These are phyloP conservation scores for Spinus olivaceus DNA, from an alignment of 2,797 vertebrate genomes.

Conservation along the genomic window DNA sequence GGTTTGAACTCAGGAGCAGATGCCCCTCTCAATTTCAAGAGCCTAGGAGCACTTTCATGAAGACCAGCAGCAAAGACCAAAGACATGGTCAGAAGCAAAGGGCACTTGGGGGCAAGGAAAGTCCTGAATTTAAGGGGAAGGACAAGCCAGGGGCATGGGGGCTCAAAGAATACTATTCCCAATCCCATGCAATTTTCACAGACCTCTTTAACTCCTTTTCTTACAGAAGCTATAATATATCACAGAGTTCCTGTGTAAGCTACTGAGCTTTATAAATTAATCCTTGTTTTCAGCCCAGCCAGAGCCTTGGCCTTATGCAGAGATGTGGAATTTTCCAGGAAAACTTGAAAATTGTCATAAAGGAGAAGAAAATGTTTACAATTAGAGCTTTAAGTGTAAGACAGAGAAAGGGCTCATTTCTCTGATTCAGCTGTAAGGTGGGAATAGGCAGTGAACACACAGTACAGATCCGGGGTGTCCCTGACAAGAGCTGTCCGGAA, in stretches of 20 bases:
- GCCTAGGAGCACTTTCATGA: not conserved
- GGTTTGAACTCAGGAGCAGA: not conserved
- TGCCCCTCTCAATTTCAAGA: not conserved
- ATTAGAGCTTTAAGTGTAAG: not conserved
- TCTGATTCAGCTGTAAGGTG: not conserved
- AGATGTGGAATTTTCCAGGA: conserved; percentile 93
- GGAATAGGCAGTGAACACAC: not conserved
- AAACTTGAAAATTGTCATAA: conserved; percentile 83
- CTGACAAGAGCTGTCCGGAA: not conserved
- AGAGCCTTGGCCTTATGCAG: conserved; percentile 63
- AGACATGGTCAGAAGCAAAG: not conserved
- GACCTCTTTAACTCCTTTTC: conserved; percentile 79
- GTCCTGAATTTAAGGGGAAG: not conserved
- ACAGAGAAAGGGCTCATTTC: not conserved
- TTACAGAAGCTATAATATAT: conserved; percentile 84
- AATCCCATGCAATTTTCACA: conserved; percentile 74
- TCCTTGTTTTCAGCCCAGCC: conserved; percentile 51
- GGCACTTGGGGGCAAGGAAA: not conserved
- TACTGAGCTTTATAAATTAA: conserved; percentile 79
- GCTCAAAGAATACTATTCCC: conserved; percentile 69
- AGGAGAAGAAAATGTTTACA: conserved; percentile 38
- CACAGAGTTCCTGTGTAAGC: conserved; percentile 74
- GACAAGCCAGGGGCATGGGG: not conserved
- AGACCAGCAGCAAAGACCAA: not conserved
- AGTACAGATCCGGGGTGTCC: not conserved